Conservation (phyloP, 2,113 vertebrate genomes). For the Phalacrocorax brasilianus region DNA sequence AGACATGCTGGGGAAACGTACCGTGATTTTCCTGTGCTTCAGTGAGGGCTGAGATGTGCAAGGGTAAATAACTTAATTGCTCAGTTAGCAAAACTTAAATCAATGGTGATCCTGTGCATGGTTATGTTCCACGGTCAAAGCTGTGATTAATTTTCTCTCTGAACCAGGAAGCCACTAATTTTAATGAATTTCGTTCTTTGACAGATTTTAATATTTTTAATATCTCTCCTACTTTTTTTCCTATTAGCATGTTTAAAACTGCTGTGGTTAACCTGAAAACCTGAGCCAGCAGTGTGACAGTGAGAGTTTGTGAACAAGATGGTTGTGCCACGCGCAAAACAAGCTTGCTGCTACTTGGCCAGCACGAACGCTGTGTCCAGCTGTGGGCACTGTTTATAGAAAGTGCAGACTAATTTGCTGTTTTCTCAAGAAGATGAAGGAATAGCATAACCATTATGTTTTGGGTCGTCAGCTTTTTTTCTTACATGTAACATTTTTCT, state of each 20-base stretch:
- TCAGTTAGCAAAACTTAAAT: not conserved
- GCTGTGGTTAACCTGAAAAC: not conserved
- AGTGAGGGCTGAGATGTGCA: not conserved
- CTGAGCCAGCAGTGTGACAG: not conserved
- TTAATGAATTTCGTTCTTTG: not conserved
- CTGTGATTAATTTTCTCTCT: not conserved
- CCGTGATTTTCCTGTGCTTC: not conserved
- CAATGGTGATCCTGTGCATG: not conserved
- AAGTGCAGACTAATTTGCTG: not conserved
- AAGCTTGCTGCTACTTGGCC: not conserved
- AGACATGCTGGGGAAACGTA: not conserved
- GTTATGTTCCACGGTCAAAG: not conserved
- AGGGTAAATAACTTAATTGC: not conserved
- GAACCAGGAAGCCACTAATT: not conserved
- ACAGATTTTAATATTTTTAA: not conserved
- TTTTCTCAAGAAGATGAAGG: not conserved
- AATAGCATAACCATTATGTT: not conserved
- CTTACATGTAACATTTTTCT: not conserved
- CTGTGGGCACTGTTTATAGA: not conserved
- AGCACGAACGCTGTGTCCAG: not conserved
- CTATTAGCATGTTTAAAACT: not conserved
- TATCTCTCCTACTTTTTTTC: not conserved
- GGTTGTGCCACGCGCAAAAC: not conserved
- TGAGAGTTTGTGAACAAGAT: not conserved
- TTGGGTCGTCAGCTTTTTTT: not conserved